phyloP scores from a whole-genome alignment of 2,888 invertebrate genomes.

The Zaprionus obscuricornis region DNA sequence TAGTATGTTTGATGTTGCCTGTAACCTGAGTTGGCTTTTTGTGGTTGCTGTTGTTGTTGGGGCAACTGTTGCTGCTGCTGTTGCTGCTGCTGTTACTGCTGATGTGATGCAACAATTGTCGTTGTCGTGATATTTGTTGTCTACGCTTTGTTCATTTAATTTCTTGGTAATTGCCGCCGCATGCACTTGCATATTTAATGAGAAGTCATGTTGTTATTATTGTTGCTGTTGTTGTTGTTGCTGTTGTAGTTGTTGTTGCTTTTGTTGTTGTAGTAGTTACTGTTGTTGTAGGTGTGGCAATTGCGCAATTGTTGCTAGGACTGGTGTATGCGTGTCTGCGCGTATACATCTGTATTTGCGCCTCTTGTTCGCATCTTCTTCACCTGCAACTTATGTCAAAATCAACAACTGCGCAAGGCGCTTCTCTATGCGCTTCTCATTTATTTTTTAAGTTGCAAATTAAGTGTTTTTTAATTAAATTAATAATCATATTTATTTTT shows the following conservation, averaged over 20 bases:
- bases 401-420: constrained; percentile 4
- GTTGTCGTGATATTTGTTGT: constrained; percentile 40
- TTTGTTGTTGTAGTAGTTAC: neutral
- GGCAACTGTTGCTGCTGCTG: constrained; percentile 45
- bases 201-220: constrained; percentile 32
- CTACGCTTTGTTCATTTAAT: constrained; percentile 70
- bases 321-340: too few relatives aligned
- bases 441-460: too few relatives aligned
- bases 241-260: too few relatives aligned
- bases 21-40: constrained; percentile 4
- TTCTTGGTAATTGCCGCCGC: constrained; percentile 71
- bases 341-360: too few relatives aligned
- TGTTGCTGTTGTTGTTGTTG: constrained; percentile 22
- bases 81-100: constrained; percentile 8
- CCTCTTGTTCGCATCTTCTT: constrained; percentile 24
- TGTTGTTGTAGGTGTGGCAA: constrained; percentile 29
- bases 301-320: constrained; percentile 56
- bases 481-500: too few relatives aligned
- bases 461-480: too few relatives aligned
- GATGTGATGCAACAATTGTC: constrained; percentile 42
- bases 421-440: constrained; percentile 1
- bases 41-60: constrained; percentile 24
- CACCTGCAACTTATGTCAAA: neutral
- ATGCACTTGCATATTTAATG: constrained; percentile 77
- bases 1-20: constrained; percentile 14